Evolutionary conservation across 2,888 invertebrate species (phyloP).

Genomic region (Chymomyza amoena): DNA sequence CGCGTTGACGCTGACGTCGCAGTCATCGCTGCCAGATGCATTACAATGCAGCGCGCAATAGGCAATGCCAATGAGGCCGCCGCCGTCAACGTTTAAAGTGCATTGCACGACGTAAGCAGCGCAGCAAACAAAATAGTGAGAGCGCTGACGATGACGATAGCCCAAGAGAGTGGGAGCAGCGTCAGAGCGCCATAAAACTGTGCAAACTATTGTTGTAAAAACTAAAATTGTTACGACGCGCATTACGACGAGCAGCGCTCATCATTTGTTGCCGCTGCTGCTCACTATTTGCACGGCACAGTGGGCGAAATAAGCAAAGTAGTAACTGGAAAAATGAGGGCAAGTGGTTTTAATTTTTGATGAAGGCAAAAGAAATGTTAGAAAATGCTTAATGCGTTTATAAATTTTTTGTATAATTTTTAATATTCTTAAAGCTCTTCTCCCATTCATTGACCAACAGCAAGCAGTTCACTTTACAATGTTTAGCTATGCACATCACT

Average conservation of each 20-base stretch:
- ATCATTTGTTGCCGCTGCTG: slow-evolving; percentile 41
- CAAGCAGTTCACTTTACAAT: too few relatives aligned
- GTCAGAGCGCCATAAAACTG: slow-evolving; percentile 14
- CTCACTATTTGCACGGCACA: not conserved
- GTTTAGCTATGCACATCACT: not conserved
- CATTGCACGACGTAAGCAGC: slow-evolving; percentile 56
- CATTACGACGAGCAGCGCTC: slow-evolving; percentile 24
- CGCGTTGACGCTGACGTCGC: slow-evolving; percentile 20
- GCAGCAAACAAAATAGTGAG: slow-evolving; percentile 24
- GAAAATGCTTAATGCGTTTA: too few relatives aligned
- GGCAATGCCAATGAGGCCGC: slow-evolving; percentile 36
- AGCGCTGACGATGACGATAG: slow-evolving; percentile 25
- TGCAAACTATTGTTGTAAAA: slow-evolving; percentile 46
- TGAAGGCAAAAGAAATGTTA: too few relatives aligned
- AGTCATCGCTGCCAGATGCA: not conserved
- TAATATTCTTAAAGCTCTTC: too few relatives aligned
- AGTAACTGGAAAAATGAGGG: not conserved
- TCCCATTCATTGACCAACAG: too few relatives aligned
- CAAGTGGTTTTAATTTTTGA: too few relatives aligned
- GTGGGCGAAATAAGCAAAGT: slow-evolving; percentile 7
- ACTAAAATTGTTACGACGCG: slow-evolving; percentile 60
- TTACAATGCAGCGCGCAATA: slow-evolving; percentile 15
- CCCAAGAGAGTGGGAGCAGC: slow-evolving; percentile 27
- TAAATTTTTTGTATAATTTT: too few relatives aligned
- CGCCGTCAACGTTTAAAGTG: slow-evolving; percentile 55